Conservation (phyloP, 2,113 vertebrate genomes). For the Ancistrus triradiatus region DNA sequence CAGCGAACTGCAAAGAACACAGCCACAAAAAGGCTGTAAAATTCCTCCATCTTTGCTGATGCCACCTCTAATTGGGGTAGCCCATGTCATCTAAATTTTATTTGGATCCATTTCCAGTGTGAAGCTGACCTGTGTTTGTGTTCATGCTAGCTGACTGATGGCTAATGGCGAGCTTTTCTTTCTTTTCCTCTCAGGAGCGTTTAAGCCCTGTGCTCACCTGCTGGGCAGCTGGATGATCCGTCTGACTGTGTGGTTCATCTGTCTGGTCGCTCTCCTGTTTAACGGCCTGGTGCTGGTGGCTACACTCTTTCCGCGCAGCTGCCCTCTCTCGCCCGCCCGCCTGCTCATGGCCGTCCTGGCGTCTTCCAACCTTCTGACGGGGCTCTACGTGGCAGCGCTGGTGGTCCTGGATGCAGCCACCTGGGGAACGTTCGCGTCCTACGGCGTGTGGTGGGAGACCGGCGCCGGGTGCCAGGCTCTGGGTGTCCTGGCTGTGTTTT, state of each 20-base stretch:
- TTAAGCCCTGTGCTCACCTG: constrained; percentile 94
- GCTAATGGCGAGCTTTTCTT: not conserved
- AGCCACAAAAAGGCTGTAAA: no score
- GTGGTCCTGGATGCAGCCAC: constrained; percentile 84
- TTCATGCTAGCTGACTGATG: no score
- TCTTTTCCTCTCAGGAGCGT: constrained; percentile 74
- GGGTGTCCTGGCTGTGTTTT: constrained; percentile 88
- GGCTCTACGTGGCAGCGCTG: constrained; percentile 84
- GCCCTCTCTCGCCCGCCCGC: constrained; percentile 71
- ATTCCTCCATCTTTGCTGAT: no score
- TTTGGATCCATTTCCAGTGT: no score
- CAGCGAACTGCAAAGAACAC: no score
- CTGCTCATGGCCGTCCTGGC: constrained; percentile 87
- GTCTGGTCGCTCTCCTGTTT: constrained; percentile 86
- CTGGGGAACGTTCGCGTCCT: constrained; percentile 91
- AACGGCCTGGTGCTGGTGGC: constrained; percentile 86
- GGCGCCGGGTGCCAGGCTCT: constrained; percentile 84
- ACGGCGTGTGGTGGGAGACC: constrained; percentile 94
- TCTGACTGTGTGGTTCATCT: constrained; percentile 98
- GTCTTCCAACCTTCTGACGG: constrained; percentile 87
- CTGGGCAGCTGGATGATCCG: constrained; percentile 99
- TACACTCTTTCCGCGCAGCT: constrained; percentile 63
- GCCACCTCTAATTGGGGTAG: no score
- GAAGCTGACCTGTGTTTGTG: not conserved
- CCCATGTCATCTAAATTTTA: no score